Percentiles rank a stretch among this genome's conserved stretches.
phyloP scores from a whole-genome alignment of 2,113 vertebrate genomes.

The Passer domesticus region DNA sequence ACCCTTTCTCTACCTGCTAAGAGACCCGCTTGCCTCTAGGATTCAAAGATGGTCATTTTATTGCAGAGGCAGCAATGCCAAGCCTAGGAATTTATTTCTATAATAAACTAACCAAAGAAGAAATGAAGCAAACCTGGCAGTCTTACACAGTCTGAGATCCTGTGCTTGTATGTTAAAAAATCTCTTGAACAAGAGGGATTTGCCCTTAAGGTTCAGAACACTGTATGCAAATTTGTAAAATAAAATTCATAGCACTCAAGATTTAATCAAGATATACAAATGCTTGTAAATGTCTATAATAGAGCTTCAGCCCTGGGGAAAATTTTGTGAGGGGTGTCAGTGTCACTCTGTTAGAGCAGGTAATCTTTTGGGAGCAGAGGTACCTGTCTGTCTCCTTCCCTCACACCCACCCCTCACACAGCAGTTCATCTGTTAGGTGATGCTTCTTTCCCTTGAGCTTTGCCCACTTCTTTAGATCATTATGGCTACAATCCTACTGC shows the following conservation, averaged over 20 bases:
- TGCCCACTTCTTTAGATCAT: neutral
- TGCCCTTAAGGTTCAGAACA: slow-evolving; percentile 8
- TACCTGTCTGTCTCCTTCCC: neutral
- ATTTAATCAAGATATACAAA: slow-evolving; percentile 9
- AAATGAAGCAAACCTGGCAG: neutral
- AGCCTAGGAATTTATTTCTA: neutral
- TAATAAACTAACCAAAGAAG: neutral
- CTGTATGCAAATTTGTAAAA: neutral
- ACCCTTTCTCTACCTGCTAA: neutral
- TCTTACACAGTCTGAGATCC: neutral
- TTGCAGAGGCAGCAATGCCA: neutral
- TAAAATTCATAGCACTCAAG: neutral
- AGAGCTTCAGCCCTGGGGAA: neutral
- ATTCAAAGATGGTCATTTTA: neutral
- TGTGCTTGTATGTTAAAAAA: neutral
- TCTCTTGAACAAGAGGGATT: neutral
- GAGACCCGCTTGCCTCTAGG: neutral
- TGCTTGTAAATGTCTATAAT: neutral
- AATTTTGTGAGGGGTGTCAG: neutral
- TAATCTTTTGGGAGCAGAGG: neutral
- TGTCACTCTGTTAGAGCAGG: neutral
- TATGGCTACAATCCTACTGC: neutral
- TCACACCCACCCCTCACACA: neutral
- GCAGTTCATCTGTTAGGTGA: neutral
- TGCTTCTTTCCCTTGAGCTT: neutral